Percentiles rank a stretch among this genome's conserved stretches.
These are phyloP conservation scores for Alligator mississippiensis DNA, from an alignment of 2,113 vertebrate genomes.

Conservation along the genomic window DNA sequence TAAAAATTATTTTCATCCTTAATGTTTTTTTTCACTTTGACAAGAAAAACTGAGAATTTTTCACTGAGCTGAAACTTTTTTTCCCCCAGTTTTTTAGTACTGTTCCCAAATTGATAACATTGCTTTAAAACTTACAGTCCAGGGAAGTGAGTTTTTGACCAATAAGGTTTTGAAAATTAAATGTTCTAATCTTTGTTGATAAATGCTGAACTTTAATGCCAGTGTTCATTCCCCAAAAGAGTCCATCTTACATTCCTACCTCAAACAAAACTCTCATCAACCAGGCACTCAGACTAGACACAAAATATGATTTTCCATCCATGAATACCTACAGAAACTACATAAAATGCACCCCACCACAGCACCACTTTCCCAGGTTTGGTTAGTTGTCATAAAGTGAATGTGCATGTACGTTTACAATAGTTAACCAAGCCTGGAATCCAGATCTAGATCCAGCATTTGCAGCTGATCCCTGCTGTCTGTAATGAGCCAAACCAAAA, in stretches of 20 bases:
- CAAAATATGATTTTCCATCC: background rate
- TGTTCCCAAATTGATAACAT: background rate
- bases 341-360: background rate
- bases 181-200: conserved; percentile 20
- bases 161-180: background rate
- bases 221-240: background rate
- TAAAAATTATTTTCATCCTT: background rate
- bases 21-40: background rate
- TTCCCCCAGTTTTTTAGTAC: background rate
- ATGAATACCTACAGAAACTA: background rate
- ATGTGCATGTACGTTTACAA: background rate
- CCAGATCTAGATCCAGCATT: background rate
- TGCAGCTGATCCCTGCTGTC: background rate
- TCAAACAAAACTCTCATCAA: background rate
- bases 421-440: background rate
- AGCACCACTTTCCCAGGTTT: background rate
- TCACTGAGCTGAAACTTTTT: background rate
- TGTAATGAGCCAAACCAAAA: conserved; percentile 1
- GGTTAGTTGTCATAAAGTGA: background rate
- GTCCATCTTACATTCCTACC: background rate
- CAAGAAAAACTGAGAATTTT: background rate
- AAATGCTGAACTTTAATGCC: background rate
- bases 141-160: rapidly evolving
- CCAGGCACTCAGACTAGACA: conserved; percentile 2
- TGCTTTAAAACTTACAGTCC: conserved; percentile 9